Evolutionary conservation across 2,113 vertebrate genomes (phyloP).

Genomic region (Lutjanus erythropterus): DNA sequence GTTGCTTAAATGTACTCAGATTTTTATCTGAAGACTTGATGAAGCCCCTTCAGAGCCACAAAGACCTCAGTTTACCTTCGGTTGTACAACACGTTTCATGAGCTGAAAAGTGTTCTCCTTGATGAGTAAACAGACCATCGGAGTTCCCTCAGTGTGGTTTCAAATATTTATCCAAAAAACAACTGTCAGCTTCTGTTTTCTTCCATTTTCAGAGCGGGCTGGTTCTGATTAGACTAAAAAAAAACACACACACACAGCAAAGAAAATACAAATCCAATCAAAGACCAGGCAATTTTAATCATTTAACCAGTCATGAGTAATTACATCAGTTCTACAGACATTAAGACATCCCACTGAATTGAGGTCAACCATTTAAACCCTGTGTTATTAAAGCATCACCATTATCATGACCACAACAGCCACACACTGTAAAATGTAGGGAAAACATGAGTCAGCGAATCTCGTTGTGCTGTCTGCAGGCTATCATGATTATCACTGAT

Average conservation of each 20-base stretch:
- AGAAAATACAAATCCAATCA: slow-evolving; percentile 35
- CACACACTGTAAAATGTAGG: slow-evolving; percentile 26
- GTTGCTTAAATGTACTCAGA: too few relatives aligned
- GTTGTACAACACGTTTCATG: neutral
- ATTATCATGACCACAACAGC: slow-evolving; percentile 40
- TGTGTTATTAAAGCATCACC: slow-evolving; percentile 33
- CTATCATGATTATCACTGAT: neutral
- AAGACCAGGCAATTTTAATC: slow-evolving; percentile 79
- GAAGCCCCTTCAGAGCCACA: too few relatives aligned
- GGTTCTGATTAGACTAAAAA: neutral
- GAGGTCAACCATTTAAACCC: slow-evolving; percentile 43
- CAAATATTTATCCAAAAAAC: neutral
- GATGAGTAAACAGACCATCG: too few relatives aligned
- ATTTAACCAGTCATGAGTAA: slow-evolving; percentile 61
- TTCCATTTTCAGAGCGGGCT: neutral
- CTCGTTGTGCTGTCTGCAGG: neutral
- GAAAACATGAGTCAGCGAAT: slow-evolving; percentile 38
- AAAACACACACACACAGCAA: neutral
- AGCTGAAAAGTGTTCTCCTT: too few relatives aligned
- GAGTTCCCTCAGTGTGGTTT: neutral
- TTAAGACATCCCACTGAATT: slow-evolving; percentile 63
- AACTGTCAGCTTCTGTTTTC: neutral
- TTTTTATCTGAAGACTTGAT: too few relatives aligned
- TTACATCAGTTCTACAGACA: slow-evolving; percentile 73
- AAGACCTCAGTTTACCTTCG: too few relatives aligned